phyloP scores from a whole-genome alignment of 2,113 vertebrate genomes.

The Etia nguti region DNA sequence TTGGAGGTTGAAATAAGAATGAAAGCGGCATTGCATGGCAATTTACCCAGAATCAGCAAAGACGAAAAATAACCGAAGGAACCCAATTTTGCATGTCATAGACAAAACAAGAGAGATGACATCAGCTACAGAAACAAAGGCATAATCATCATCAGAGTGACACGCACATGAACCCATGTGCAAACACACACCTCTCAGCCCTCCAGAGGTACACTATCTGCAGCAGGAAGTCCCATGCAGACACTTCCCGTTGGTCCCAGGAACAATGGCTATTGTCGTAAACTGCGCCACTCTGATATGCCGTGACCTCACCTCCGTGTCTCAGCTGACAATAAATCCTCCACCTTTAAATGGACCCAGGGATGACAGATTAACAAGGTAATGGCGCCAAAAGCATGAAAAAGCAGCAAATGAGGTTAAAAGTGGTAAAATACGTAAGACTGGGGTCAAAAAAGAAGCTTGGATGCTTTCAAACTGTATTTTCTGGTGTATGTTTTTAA shows the following conservation, averaged over 20 bases:
- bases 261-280: slow-evolving; percentile 81
- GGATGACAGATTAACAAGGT: slow-evolving; percentile 70
- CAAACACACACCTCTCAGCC: slow-evolving; percentile 53
- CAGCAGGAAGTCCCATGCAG: slow-evolving; percentile 73
- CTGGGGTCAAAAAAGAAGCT: neutral
- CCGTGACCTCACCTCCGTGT: slow-evolving; percentile 79
- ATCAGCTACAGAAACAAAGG: slow-evolving; percentile 1
- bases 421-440: neutral
- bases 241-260: slow-evolving; percentile 71
- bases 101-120: neutral
- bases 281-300: slow-evolving; percentile 44
- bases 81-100: neutral
- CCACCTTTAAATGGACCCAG: slow-evolving; percentile 60
- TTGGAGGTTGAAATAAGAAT: neutral
- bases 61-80: neutral
- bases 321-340: slow-evolving; percentile 72
- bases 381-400: slow-evolving; percentile 43
- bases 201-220: slow-evolving; percentile 63
- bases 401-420: neutral
- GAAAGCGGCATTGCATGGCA: neutral
- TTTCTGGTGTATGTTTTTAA: neutral
- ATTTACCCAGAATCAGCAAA: neutral
- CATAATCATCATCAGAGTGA: neutral
- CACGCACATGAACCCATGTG: neutral
- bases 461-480: neutral